These are phyloP conservation scores for Salpingus planirostris DNA, from an alignment of 2,888 invertebrate species.

Conservation along the genomic window DNA sequence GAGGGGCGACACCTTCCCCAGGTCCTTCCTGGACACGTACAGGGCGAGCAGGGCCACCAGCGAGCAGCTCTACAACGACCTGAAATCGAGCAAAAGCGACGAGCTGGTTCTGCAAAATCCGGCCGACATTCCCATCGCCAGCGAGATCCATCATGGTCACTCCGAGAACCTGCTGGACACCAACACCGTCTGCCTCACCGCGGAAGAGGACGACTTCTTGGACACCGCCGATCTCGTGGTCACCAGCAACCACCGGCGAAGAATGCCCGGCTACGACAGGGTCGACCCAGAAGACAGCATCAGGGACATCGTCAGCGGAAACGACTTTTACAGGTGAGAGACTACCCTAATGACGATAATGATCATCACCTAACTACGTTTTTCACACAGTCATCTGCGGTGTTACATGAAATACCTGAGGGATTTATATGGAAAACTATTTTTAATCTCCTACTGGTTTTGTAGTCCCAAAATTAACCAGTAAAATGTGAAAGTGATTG, in stretches of 20 bases:
- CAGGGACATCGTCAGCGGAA: slow-evolving; percentile 53
- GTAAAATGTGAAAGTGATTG: no score
- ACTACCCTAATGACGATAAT: no score
- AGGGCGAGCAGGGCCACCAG: slow-evolving; percentile 32
- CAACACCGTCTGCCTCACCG: slow-evolving; percentile 13
- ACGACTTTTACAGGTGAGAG: slow-evolving; percentile 52
- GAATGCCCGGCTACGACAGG: slow-evolving; percentile 43
- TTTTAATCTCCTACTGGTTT: no score
- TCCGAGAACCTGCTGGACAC: slow-evolving; percentile 40
- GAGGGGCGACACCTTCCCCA: slow-evolving; percentile 42
- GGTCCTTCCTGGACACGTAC: slow-evolving; percentile 40
- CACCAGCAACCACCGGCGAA: slow-evolving; percentile 24
- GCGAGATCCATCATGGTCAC: slow-evolving; percentile 43
- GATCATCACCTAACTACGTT: background rate
- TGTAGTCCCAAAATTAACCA: no score
- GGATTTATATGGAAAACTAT: no score
- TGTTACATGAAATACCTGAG: background rate
- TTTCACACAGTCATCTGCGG: background rate
- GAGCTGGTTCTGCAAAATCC: slow-evolving; percentile 44
- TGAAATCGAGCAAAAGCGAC: slow-evolving; percentile 46
- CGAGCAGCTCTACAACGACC: slow-evolving; percentile 39
- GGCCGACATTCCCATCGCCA: slow-evolving; percentile 34
- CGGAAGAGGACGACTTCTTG: slow-evolving; percentile 30
- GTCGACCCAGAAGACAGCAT: slow-evolving; percentile 56
- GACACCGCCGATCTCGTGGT: slow-evolving; percentile 33